These are phyloP conservation scores for Hydrocynus forskahlii DNA, from an alignment of 2,797 vertebrate species.

Conservation along the genomic window DNA sequence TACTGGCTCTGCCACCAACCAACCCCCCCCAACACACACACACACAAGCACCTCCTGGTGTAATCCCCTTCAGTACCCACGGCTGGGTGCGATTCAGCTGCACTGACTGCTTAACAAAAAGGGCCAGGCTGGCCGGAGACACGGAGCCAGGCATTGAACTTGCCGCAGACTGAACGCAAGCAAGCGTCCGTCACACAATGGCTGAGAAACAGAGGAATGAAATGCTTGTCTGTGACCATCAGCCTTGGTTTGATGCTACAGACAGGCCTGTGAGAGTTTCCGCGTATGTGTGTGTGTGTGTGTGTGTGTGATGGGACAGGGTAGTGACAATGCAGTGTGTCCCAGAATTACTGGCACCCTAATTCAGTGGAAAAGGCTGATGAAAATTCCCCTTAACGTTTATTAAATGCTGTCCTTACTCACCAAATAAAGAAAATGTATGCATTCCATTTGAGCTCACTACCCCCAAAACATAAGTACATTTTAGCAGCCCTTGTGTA, in stretches of 20 bases:
- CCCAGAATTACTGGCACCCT: no score
- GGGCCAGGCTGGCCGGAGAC: constrained; percentile 49
- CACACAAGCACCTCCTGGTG: constrained; percentile 48
- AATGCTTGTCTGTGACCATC: constrained; percentile 54
- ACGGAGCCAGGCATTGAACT: constrained; percentile 49
- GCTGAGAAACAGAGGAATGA: constrained; percentile 53
- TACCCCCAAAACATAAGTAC: no score
- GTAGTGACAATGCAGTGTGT: background rate
- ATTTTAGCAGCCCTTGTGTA: no score
- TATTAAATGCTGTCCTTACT: no score
- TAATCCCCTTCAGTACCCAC: constrained; percentile 61
- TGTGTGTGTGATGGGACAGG: background rate
- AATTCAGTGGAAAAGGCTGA: no score
- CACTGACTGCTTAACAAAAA: constrained; percentile 57
- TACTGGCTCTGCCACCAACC: constrained; percentile 56
- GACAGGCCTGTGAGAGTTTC: constrained; percentile 37
- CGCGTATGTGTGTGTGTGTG: background rate
- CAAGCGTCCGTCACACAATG: constrained; percentile 45
- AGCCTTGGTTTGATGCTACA: constrained; percentile 41
- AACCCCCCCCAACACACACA: constrained; percentile 37
- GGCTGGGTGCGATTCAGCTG: constrained; percentile 54
- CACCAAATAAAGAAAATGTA: no score
- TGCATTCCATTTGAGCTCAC: no score
- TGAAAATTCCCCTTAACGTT: no score
- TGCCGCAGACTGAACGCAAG: constrained; percentile 34